Percentiles rank a stretch among this genome's conserved stretches.
Evolutionary conservation across 2,113 vertebrate species (phyloP).

Genomic region (Chaetops frenatus): DNA sequence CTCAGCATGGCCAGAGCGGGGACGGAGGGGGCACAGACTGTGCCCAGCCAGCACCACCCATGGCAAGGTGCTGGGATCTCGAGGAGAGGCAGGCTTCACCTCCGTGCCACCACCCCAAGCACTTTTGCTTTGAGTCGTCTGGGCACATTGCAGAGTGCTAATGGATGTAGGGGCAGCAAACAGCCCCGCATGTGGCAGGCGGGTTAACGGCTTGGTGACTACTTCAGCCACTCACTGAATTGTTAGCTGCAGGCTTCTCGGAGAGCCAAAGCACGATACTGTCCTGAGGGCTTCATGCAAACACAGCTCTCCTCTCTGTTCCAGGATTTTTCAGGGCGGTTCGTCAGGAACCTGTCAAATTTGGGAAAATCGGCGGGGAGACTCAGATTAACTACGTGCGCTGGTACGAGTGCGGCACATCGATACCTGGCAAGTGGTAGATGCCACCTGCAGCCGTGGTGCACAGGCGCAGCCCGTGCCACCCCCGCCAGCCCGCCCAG

Average conservation of each 20-base stretch:
- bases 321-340: conserved; percentile 90
- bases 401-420: conserved; percentile 96
- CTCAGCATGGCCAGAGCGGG: accelerated
- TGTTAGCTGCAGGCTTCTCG: accelerated
- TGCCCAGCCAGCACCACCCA: neutral
- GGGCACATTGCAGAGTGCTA: neutral
- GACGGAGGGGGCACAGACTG: accelerated
- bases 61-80: neutral
- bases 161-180: neutral
- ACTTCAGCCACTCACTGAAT: accelerated
- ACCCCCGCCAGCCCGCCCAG: accelerated
- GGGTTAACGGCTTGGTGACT: accelerated
- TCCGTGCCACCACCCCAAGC: neutral
- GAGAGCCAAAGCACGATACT: no score
- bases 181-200: neutral
- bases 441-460: neutral
- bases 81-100: neutral
- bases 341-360: conserved; percentile 91
- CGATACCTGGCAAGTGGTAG: conserved; percentile 97
- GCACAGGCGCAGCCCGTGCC: neutral
- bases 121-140: neutral
- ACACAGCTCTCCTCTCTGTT: neutral
- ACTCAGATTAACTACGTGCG: conserved; percentile 88
- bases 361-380: conserved; percentile 90
- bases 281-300: neutral